A percentile compares a stretch with the other conserved stretches of the same genome.
These are phyloP conservation scores for Hybognathus amarus DNA, from an alignment of 2,797 vertebrate genomes.

Conservation along the genomic window DNA sequence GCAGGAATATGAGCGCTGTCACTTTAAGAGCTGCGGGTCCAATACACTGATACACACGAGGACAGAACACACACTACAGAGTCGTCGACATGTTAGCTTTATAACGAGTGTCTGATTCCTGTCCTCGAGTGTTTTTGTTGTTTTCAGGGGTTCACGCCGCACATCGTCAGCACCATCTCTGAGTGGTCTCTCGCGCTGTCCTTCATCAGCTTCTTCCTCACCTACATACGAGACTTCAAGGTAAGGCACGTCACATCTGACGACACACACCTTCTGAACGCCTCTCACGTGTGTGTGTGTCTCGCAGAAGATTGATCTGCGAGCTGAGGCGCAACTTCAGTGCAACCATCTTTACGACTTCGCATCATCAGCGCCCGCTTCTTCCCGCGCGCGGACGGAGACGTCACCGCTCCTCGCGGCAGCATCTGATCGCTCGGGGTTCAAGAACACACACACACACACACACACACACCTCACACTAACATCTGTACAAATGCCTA, in stretches of 20 bases:
- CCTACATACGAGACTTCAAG: conserved; percentile 94
- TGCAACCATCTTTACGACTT: conserved; percentile 81
- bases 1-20: too few species aligned
- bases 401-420: conserved; percentile 77
- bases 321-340: conserved; percentile 76
- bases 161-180: conserved; percentile 84
- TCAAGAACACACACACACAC: too few species aligned
- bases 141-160: conserved; percentile 84
- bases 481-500: not conserved
- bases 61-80: too few species aligned
- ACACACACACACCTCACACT: not conserved
- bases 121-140: too few species aligned
- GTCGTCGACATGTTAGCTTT: too few species aligned
- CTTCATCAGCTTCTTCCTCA: conserved; percentile 94
- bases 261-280: not conserved
- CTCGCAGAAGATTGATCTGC: conserved; percentile 85
- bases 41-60: too few species aligned
- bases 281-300: not conserved
- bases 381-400: conserved; percentile 66
- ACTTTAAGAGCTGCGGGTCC: too few species aligned
- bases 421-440: conserved; percentile 71
- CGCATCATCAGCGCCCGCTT: conserved; percentile 55
- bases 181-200: conserved; percentile 93
- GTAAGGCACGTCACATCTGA: conserved; percentile 66
- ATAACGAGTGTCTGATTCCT: too few species aligned